Evolutionary conservation across 2,888 invertebrate genomes (phyloP), one percentile per base, ranked within the genome.

Genomic region (Petrolisthes cinctipes): DNA sequence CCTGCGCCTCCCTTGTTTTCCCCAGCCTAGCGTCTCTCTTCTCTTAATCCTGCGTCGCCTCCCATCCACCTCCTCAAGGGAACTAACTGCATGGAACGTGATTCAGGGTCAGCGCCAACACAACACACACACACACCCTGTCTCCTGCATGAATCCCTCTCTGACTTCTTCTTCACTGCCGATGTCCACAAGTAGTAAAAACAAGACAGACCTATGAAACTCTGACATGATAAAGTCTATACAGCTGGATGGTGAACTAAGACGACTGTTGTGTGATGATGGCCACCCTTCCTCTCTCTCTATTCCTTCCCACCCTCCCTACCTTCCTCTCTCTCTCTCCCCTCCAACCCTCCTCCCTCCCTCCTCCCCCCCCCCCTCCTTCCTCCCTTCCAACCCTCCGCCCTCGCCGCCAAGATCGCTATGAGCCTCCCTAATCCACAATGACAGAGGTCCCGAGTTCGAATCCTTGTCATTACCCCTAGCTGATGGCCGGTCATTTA

Each of bases 401-500:
- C 61, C 61, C 61, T 61, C 61, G 11, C 61, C 80, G 73, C 20
- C 20, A 11, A 68, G 83, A 86, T 78, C 86, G 79, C 83, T 83
- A 83, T 86, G 86, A 83, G 86, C 76, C 85, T 81, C 37, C 37
- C 83, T 86, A 86, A 86, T 86, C 86, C 83, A 66, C 86, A 86
- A 86, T 86, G 86, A 86, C 86, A 86, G 83, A 86, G 83, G 80
- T 78, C 75, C 54, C 76, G 56, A 76, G 82, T 68, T 53, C 71
- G 78, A 56, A 83, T 83, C 80, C 86, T 86, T 86, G 86, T 86
- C 86, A 86, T 86, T 86, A 86, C 68, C 86, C 56, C 17, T 9
- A 17, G 7, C 57, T 86, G 86, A 86, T 86, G 86, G 86, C 37
- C 86, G 86, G 83, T 86, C 86, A 86, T 86, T 86, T 86, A 86